Percentiles rank a stretch among this genome's conserved stretches.
These are phyloP conservation scores for Magallana gigas DNA, from an alignment of 1,140 invertebrate genomes.

Conservation along the genomic window DNA sequence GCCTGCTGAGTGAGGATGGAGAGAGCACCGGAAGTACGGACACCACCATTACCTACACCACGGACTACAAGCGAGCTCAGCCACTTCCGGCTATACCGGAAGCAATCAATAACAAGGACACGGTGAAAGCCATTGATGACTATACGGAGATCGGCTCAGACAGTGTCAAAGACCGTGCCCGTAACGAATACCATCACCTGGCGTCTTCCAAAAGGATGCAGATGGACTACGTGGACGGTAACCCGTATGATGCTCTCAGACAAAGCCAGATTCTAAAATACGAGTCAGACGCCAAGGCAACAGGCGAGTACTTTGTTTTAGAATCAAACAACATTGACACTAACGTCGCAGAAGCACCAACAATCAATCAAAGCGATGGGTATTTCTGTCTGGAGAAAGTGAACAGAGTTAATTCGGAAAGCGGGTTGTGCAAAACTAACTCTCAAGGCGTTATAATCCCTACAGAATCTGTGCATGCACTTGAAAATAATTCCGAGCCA, in stretches of 20 bases:
- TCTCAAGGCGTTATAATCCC: constrained; percentile 24
- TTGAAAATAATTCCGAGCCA: background rate
- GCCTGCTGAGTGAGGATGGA: constrained; percentile 15
- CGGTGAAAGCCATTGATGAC: background rate
- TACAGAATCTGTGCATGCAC: constrained; percentile 1
- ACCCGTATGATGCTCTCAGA: background rate
- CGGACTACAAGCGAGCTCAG: constrained; percentile 27
- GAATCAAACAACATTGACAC: background rate
- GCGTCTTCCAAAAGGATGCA: background rate
- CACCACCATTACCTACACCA: background rate
- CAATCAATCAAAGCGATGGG: background rate
- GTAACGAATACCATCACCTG: background rate
- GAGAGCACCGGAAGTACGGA: constrained; percentile 6
- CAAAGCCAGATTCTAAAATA: background rate
- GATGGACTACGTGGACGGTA: background rate
- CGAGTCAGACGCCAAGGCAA: background rate
- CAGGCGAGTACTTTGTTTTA: constrained; percentile 11
- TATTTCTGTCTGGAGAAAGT: background rate
- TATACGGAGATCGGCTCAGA: constrained; percentile 42
- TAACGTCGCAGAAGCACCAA: background rate
- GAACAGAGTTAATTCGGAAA: constrained; percentile 5
- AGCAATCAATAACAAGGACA: background rate
- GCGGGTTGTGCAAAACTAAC: constrained; percentile 8
- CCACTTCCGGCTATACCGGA: constrained; percentile 42
- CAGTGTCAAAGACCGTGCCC: background rate